Percentiles rank a stretch among this genome's conserved stretches.
These are phyloP conservation scores for Podocnemis expansa DNA, from an alignment of 2,113 vertebrate species.

Conservation along the genomic window DNA sequence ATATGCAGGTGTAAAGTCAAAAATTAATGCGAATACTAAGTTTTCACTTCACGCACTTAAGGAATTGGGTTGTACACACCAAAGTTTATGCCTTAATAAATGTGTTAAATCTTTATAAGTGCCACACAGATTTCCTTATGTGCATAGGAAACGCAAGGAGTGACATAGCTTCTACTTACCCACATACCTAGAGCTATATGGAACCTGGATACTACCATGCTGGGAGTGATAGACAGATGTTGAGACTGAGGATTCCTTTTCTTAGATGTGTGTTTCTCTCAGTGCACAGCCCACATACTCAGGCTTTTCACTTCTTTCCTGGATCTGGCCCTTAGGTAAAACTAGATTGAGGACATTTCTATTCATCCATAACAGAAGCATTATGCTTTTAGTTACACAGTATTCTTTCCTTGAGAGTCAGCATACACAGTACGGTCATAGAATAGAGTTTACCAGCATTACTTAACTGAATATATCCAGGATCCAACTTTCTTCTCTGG, in stretches of 20 bases:
- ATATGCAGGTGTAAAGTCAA: neutral
- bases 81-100: too few relatives aligned
- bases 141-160: neutral
- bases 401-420: neutral
- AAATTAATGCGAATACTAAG: neutral
- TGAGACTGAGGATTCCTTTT: neutral
- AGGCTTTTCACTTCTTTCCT: neutral
- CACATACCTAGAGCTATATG: neutral
- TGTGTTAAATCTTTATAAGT: too few relatives aligned
- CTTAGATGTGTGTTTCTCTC: neutral
- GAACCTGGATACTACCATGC: neutral
- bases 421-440: neutral
- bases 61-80: too few relatives aligned
- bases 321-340: neutral
- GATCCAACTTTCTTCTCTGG: neutral
- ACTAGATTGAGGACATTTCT: neutral
- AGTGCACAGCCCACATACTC: neutral
- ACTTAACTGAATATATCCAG: neutral
- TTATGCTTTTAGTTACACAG: neutral
- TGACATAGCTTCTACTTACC: neutral
- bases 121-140: too few relatives aligned
- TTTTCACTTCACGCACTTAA: neutral
- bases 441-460: neutral
- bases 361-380: neutral
- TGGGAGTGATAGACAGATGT: neutral